Conservation (phyloP, 2,797 vertebrate genomes). For the Valencia hispanica region DNA sequence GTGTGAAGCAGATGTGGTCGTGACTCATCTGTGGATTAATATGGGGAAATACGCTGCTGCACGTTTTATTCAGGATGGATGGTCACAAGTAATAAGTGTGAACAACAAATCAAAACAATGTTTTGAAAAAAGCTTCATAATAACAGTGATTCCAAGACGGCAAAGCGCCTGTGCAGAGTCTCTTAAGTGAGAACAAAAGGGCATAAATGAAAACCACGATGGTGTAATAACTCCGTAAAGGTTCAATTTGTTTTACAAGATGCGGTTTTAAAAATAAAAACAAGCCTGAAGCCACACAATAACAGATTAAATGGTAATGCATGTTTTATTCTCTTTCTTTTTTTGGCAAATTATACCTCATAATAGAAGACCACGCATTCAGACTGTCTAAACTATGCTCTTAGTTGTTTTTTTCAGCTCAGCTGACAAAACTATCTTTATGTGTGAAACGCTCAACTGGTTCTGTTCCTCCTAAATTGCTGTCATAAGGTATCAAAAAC, state of each 20-base stretch:
- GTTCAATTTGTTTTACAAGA: slow-evolving; percentile 64
- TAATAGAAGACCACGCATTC: slow-evolving; percentile 21
- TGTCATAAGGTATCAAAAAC: slow-evolving; percentile 81
- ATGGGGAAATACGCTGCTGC: slow-evolving; percentile 33
- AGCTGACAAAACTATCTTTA: slow-evolving; percentile 71
- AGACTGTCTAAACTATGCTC: neutral
- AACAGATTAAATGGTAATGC: slow-evolving; percentile 4
- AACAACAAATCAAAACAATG: slow-evolving; percentile 52
- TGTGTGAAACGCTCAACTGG: slow-evolving; percentile 67
- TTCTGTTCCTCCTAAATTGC: slow-evolving; percentile 72
- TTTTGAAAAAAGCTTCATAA: slow-evolving; percentile 51
- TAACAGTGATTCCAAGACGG: slow-evolving; percentile 38
- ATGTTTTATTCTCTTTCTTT: slow-evolving; percentile 3
- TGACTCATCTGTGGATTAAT: slow-evolving; percentile 60
- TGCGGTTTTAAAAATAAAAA: slow-evolving; percentile 39
- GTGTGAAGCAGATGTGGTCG: slow-evolving; percentile 48
- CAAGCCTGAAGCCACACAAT: slow-evolving; percentile 12
- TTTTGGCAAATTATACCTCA: slow-evolving; percentile 28
- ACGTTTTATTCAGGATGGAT: slow-evolving; percentile 30
- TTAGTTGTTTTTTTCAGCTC: slow-evolving; percentile 21
- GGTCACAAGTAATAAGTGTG: slow-evolving; percentile 55
- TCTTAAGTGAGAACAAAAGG: slow-evolving; percentile 26
- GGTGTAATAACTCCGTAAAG: slow-evolving; percentile 32
- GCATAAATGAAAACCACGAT: slow-evolving; percentile 37
- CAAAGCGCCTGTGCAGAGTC: slow-evolving; percentile 12